phyloP scores from a whole-genome alignment of 2,113 vertebrate species.

The Calypte anna region DNA sequence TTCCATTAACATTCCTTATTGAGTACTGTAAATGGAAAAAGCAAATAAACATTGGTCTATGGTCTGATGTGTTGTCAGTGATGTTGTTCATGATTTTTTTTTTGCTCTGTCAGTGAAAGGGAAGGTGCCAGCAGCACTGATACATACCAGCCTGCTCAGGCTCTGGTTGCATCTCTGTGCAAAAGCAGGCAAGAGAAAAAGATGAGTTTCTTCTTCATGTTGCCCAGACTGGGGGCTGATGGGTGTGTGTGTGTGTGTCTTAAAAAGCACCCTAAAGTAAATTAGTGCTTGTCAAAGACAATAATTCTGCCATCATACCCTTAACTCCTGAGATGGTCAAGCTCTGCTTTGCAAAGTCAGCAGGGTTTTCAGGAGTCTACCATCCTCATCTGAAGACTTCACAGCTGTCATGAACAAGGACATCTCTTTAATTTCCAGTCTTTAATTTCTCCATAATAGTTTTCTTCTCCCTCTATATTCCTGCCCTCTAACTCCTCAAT shows the following conservation, averaged over 20 bases:
- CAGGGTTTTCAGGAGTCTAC: neutral
- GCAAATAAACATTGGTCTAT: conserved; percentile 51
- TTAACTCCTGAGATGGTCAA: neutral
- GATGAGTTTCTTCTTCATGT: neutral
- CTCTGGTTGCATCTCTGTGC: neutral
- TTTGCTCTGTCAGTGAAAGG: neutral
- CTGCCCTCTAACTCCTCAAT: neutral
- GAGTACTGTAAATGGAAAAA: conserved; percentile 57
- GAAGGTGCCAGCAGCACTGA: neutral
- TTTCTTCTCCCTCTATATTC: neutral
- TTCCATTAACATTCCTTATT: conserved; percentile 67
- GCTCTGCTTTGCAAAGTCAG: neutral
- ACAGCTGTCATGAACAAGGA: neutral
- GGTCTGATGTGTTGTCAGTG: conserved; percentile 30
- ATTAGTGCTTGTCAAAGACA: neutral
- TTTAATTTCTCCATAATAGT: neutral
- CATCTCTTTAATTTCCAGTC: neutral
- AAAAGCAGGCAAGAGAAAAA: neutral
- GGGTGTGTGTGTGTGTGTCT: neutral
- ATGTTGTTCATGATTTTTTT: neutral
- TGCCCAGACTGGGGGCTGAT: neutral
- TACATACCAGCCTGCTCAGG: neutral
- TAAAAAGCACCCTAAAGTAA: neutral
- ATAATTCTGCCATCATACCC: neutral
- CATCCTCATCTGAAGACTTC: neutral